Evolutionary conservation across 2,888 invertebrate genomes (phyloP).

Genomic region (Platypus cylindrus): DNA sequence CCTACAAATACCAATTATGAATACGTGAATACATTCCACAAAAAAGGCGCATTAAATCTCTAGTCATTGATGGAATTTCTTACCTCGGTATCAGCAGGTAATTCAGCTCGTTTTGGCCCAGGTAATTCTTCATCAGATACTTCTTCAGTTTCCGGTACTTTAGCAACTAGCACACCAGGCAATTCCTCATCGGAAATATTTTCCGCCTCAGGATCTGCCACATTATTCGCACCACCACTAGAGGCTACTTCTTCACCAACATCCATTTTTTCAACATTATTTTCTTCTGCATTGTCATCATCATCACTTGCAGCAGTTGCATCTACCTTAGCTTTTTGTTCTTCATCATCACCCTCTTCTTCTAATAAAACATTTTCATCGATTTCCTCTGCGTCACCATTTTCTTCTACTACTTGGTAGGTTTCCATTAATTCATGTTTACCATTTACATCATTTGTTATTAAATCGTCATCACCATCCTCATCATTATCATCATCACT

Average conservation of each 20-base stretch:
- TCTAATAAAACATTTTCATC: not conserved
- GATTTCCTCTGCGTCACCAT: no score
- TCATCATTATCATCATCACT: no score
- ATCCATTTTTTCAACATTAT: slow-evolving; percentile 4
- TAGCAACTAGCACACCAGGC: slow-evolving; percentile 57
- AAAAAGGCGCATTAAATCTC: not conserved
- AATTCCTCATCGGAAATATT: slow-evolving; percentile 76
- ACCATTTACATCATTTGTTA: no score
- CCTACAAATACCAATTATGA: slow-evolving; percentile 10
- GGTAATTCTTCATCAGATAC: slow-evolving; percentile 67
- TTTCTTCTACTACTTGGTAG: no score
- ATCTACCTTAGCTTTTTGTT: not conserved
- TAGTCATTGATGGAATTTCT: not conserved
- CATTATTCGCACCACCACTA: slow-evolving; percentile 3
- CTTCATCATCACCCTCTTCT: slow-evolving; percentile 3
- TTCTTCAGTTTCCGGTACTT: slow-evolving; percentile 66
- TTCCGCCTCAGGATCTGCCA: slow-evolving; percentile 49
- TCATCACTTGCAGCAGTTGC: not conserved
- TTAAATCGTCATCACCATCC: no score
- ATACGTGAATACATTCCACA: not conserved
- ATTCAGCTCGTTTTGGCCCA: slow-evolving; percentile 55
- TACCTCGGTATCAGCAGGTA: slow-evolving; percentile 60
- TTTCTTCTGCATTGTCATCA: slow-evolving; percentile 3
- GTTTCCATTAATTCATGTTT: no score
- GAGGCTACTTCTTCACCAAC: slow-evolving; percentile 3